Evolutionary conservation across 2,113 vertebrate genomes (phyloP).

Genomic region (Heteronetta atricapilla): DNA sequence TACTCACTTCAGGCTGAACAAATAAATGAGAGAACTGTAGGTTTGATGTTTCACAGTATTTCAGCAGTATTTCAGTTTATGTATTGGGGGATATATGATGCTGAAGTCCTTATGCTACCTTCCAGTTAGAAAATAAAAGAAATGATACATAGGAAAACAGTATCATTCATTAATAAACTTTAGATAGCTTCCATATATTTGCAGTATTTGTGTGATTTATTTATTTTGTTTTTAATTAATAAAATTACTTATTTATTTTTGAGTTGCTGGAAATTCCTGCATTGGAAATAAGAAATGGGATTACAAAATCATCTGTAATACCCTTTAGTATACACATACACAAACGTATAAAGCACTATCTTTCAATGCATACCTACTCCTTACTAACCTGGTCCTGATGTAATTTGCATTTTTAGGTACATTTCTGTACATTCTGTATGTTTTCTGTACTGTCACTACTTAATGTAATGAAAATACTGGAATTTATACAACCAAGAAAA

Average conservation of each 20-base stretch:
- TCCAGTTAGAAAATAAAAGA: conserved; percentile 36
- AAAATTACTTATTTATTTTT: background rate
- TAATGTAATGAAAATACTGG: background rate
- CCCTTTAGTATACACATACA: background rate
- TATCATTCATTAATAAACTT: background rate
- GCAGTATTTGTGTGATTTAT: background rate
- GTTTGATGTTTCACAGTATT: conserved; percentile 39
- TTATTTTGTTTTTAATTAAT: too few relatives aligned
- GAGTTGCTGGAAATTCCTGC: background rate
- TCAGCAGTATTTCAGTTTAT: background rate
- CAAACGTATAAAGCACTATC: background rate
- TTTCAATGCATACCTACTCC: background rate
- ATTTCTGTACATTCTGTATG: too few relatives aligned
- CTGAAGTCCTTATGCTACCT: conserved; percentile 21
- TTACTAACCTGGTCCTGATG: background rate
- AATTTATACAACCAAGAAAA: background rate
- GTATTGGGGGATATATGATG: background rate
- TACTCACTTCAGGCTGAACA: conserved; percentile 49
- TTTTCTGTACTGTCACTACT: background rate
- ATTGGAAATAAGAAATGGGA: background rate
- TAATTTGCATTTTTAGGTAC: background rate
- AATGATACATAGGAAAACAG: conserved; percentile 12
- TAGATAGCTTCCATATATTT: background rate
- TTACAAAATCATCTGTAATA: background rate
- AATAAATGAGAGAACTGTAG: conserved; percentile 41